Conservation (phyloP, 2,888 invertebrate genomes). For the Nasonovia ribisnigri region DNA sequence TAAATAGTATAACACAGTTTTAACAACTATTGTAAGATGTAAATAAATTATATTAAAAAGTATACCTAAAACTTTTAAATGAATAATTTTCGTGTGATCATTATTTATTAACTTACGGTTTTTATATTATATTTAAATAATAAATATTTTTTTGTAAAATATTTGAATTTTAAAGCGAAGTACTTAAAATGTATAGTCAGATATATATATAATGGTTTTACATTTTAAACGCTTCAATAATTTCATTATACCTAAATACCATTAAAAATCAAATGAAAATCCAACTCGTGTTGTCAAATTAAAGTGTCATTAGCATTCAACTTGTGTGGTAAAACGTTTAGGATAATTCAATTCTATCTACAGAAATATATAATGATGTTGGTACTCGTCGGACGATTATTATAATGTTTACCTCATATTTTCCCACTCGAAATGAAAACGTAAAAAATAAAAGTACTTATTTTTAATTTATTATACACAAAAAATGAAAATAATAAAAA, state of each 20-base stretch:
- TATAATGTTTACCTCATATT: slow-evolving; percentile 16
- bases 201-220: background rate
- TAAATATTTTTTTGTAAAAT: background rate
- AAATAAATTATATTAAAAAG: background rate
- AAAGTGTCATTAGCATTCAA: slow-evolving; percentile 55
- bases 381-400: background rate
- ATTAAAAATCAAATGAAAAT: slow-evolving; percentile 28
- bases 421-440: background rate
- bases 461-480: background rate
- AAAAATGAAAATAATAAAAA: background rate
- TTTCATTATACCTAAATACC: background rate
- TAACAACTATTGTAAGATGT: background rate
- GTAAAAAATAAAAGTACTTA: background rate
- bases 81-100: background rate
- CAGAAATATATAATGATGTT: slow-evolving; percentile 26
- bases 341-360: slow-evolving; percentile 2
- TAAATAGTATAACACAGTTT: background rate
- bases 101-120: background rate
- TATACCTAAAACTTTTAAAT: background rate
- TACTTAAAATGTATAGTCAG: background rate
- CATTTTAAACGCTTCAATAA: background rate
- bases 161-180: background rate
- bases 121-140: background rate
- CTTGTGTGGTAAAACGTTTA: slow-evolving; percentile 56
- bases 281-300: slow-evolving; percentile 42